Evolutionary conservation across 1,140 invertebrate genomes (phyloP).

Genomic region (Zaprionus ghesquierei): DNA sequence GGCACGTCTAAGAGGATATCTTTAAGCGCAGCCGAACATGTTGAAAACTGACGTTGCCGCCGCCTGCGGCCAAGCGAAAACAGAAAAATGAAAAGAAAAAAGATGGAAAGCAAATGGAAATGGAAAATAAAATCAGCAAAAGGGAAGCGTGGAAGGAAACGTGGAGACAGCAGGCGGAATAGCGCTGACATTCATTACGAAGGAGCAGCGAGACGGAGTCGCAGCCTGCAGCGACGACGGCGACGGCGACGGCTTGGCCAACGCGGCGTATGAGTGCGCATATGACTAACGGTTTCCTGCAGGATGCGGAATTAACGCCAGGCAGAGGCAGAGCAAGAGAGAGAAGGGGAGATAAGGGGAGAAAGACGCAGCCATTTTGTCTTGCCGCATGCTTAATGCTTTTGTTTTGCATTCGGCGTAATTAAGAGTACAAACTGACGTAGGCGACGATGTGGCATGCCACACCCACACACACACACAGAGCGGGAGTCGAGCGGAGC

Average conservation of each 20-base stretch:
- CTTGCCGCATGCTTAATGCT: conserved; percentile 61
- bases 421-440: conserved; percentile 73
- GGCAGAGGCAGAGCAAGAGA: conserved; percentile 1
- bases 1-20: not conserved
- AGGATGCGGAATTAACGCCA: conserved; percentile 43
- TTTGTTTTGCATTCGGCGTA: conserved; percentile 61
- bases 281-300: conserved; percentile 49
- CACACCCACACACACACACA: no score
- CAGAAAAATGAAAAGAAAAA: conserved; percentile 27
- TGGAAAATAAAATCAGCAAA: conserved; percentile 5
- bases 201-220: not conserved
- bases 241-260: conserved; percentile 20
- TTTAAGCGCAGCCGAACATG: conserved; percentile 28
- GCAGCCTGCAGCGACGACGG: no score
- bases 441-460: not conserved
- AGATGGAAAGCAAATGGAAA: not conserved
- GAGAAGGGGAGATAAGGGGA: no score
- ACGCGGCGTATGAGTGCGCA: conserved; percentile 66
- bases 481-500: not conserved
- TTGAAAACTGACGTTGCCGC: conserved; percentile 34
- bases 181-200: conserved; percentile 68
- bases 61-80: conserved; percentile 25
- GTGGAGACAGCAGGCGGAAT: conserved; percentile 4
- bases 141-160: conserved; percentile 2
- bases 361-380: not conserved